Base-by-base conservation (phyloP, 2,113 vertebrate species). In the Eulacestoma nigropectus region DNA sequence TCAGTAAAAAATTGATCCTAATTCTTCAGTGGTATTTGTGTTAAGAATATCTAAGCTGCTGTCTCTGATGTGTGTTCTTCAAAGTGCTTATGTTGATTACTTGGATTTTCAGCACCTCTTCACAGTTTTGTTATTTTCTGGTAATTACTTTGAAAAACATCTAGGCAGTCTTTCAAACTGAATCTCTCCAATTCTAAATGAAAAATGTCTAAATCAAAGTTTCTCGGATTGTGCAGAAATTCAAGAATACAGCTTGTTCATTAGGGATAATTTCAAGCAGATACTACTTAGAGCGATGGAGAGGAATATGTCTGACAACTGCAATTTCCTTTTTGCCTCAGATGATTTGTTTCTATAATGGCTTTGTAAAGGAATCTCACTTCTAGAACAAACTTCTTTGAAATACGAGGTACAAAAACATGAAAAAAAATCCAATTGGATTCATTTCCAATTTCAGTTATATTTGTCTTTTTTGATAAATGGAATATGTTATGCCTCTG, bases 261-360 rank as follows among this genome's bases (percentile, higher is more conserved):
- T 96, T 75, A 93, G 59, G 30, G 52, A 57, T 86, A 52, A 78
- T 96, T 93, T 70, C 70, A 89, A 80, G 85, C 86, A 95, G 88
- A 73, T 55, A 59, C 75, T 76, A 10, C 41, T 49, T 84, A 13
- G 4, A 81, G n/a, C 0, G 10, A 27, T 78, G 50, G 64, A 91
- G 30, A 73, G 32, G 26, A 96, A 84, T 63, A 42, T 59, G 63
- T 56, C 64, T 80, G 17, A 53, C 85, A 94, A 47, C 78, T 81
- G 79, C 15, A 52, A 52, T 89, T 96, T 97, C 49, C 59, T 84
- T 93, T 93, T 93, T 83, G 74, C 75, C 25, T 63, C 65, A 27
- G 26, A 50, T 60, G 72, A 78, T 89, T 69, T 11, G 30, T 89
- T 96, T 95, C 73, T 80, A 4, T 88, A 93, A 84, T 92, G 75